Evolutionary conservation across 2,113 vertebrate species (phyloP), one percentile per base, ranked within the genome.

Genomic region (Hemiprocne comata): DNA sequence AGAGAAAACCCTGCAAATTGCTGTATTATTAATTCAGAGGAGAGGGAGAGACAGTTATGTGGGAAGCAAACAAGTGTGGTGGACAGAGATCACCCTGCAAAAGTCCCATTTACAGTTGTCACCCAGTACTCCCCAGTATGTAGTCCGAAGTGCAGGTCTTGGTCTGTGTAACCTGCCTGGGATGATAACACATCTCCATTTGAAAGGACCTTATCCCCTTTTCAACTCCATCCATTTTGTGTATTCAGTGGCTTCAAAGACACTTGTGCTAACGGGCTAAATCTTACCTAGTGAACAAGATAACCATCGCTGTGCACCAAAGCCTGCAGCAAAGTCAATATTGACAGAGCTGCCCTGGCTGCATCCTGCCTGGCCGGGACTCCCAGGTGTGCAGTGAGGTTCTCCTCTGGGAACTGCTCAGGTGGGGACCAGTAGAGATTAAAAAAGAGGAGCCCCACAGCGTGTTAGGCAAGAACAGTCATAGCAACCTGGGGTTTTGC

Each of bases 301-400:
- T 93, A 91, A 87, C 48, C 86, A 76, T 72, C n/a, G 1, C 73
- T 57, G 34, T 12, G 58, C 87, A 36, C 81, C 65, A 89, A 76
- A 94, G 88, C 87, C 85, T 75, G 62, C 51, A 36, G 50, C 60
- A 83, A 91, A 87, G 89, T 97, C 96, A 96, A 94, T 94, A 97
- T 94, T 97, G 96, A 96, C 89, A 10, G 20, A 87, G 80, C 82
- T 90, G 88, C 53, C 87, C 36, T 48, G 71, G 60, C 79, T 91
- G 84, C 77, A 79, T 81, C 58, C 85, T 89, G 90, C 79, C 72
- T 70, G 60, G 31, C 93, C 7, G 17, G 70, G 83, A 34, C 73
- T 89, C 69, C 66, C 51, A 31, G 71, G 86, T 38, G 74, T 28
- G 38, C 58, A 66, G 80, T 6, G 9, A 33, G 67, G 71, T n/a